phyloP scores from a whole-genome alignment of 2,113 vertebrate genomes.

The Pygoscelis antarcticus region DNA sequence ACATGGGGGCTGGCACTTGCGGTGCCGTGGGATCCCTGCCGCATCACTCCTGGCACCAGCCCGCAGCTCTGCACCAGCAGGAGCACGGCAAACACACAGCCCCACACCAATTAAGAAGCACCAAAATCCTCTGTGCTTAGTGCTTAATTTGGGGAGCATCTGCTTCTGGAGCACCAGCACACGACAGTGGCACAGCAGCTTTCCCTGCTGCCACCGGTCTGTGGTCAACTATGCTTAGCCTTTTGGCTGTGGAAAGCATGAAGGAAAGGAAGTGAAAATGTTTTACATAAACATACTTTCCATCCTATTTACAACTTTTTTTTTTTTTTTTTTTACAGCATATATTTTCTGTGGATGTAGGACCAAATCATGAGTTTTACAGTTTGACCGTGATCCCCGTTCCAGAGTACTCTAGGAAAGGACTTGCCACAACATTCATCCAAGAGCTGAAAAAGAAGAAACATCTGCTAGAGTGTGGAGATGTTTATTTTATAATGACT shows the following conservation, averaged over 20 bases:
- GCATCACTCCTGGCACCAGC: too few relatives aligned
- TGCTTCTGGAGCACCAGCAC: background rate
- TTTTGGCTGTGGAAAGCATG: background rate
- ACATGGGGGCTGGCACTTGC: too few relatives aligned
- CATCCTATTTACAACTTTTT: background rate
- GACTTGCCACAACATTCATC: background rate
- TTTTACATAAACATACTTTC: background rate
- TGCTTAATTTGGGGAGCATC: background rate
- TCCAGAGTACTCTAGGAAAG: background rate
- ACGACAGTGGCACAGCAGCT: background rate
- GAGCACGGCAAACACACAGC: background rate
- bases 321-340: background rate
- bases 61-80: background rate
- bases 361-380: background rate
- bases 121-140: background rate
- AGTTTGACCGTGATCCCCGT: background rate
- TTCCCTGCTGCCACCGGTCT: background rate
- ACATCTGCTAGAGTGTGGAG: background rate
- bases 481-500: background rate
- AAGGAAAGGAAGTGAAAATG: background rate
- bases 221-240: background rate
- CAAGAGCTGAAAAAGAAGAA: background rate
- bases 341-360: background rate
- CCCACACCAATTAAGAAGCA: background rate
- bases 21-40: background rate